Conservation (phyloP, 1,140 invertebrate genomes). For the Drosophila pseudoobscura region DNA sequence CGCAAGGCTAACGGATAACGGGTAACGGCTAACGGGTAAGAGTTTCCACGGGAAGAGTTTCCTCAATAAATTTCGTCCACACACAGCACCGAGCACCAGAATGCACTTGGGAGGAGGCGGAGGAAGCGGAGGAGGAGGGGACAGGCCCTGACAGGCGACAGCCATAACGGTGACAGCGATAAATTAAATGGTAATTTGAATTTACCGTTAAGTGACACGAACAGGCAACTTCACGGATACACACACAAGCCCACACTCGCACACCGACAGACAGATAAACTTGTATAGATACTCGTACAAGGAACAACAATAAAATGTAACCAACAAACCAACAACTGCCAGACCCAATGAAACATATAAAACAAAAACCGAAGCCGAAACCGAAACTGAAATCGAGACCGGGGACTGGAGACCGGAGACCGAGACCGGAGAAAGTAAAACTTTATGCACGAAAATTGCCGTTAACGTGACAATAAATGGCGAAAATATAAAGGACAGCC, state of each 20-base stretch:
- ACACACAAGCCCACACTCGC: neutral
- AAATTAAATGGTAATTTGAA: conserved; percentile 82
- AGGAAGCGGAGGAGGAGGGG: conserved; percentile 5
- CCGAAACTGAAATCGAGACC: conserved; percentile 37
- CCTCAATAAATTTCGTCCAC: conserved; percentile 70
- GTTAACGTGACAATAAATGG: conserved; percentile 79
- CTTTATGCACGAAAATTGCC: conserved; percentile 74
- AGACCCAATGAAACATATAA: conserved; percentile 60
- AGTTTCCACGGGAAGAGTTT: conserved; percentile 46
- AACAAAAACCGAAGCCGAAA: conserved; percentile 22
- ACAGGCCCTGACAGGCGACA: conserved; percentile 71
- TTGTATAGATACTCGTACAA: conserved; percentile 32
- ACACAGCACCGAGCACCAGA: neutral
- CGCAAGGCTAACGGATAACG: conserved; percentile 42
- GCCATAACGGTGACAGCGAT: conserved; percentile 81
- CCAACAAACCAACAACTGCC: conserved; percentile 62
- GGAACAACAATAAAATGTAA: conserved; percentile 60
- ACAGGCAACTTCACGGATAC: conserved; percentile 38
- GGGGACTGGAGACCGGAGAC: conserved; percentile 12
- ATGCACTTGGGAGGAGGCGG: too few species aligned
- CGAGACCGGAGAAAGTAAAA: conserved; percentile 48
- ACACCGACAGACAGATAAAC: conserved; percentile 8
- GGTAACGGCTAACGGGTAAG: conserved; percentile 18
- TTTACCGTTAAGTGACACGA: conserved; percentile 81
- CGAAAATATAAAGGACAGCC: conserved; percentile 47